Conservation (phyloP, 2,888 invertebrate species). For the Abrostola tripartita region DNA sequence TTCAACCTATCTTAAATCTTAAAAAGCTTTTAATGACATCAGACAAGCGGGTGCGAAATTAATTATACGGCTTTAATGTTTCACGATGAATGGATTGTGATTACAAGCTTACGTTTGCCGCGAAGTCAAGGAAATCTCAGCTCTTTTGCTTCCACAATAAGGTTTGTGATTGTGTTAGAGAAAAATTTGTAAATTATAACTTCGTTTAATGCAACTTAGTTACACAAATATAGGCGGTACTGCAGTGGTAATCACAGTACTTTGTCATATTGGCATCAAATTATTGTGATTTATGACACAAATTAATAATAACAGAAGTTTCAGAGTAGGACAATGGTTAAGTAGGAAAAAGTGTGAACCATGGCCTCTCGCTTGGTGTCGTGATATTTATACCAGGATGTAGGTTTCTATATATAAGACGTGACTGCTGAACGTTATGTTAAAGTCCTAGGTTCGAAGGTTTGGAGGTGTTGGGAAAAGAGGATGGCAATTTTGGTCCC, state of each 20-base stretch:
- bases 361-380: too few relatives aligned
- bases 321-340: background rate
- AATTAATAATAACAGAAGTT: background rate
- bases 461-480: too few relatives aligned
- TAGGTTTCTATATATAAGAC: too few relatives aligned
- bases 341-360: too few relatives aligned
- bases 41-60: slow-evolving; percentile 48
- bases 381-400: too few relatives aligned
- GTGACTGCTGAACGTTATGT: too few relatives aligned
- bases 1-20: slow-evolving; percentile 44
- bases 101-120: background rate
- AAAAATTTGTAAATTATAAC: slow-evolving; percentile 8
- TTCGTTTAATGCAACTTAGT: slow-evolving; percentile 8
- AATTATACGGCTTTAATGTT: slow-evolving; percentile 44
- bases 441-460: too few relatives aligned
- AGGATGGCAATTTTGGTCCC: too few relatives aligned
- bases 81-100: slow-evolving; percentile 33
- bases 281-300: background rate
- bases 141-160: slow-evolving; percentile 1
- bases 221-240: slow-evolving; percentile 3
- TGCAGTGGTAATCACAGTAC: slow-evolving; percentile 7
- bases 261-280: background rate
- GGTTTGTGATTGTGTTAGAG: background rate
- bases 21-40: slow-evolving; percentile 49
- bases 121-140: slow-evolving; percentile 6